phyloP scores from a whole-genome alignment of 2,888 invertebrate genomes.

The Mechanitis mazaeus region DNA sequence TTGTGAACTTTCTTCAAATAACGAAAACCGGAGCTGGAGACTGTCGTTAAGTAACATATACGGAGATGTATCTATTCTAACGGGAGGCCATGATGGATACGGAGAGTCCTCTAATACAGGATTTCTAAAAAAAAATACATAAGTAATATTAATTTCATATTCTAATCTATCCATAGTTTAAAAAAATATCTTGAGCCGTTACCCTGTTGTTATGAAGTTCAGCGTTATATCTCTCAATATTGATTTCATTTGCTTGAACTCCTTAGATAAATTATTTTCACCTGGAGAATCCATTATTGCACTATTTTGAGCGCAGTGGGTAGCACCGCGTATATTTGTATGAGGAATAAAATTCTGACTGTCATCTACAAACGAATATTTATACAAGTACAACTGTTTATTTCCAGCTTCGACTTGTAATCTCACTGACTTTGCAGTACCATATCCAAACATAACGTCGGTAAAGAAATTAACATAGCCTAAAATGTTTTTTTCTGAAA shows the following conservation, averaged over 20 bases:
- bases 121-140: conserved; percentile 26
- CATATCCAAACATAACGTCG: conserved; percentile 48
- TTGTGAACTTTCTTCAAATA: conserved; percentile 30
- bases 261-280: conserved; percentile 24
- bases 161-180: not conserved
- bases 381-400: conserved; percentile 44
- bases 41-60: conserved; percentile 41
- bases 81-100: conserved; percentile 42
- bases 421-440: conserved; percentile 37
- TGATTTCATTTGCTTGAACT: conserved; percentile 28
- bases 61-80: conserved; percentile 30
- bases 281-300: conserved; percentile 35
- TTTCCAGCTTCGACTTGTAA: conserved; percentile 40
- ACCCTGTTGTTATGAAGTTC: conserved; percentile 35
- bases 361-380: conserved; percentile 42
- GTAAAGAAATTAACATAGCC: conserved; percentile 42
- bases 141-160: not conserved
- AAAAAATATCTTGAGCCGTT: conserved; percentile 2
- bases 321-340: conserved; percentile 30
- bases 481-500: conserved; percentile 36
- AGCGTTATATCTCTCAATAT: conserved; percentile 33
- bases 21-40: conserved; percentile 32
- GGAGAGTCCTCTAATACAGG: conserved; percentile 32
- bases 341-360: conserved; percentile 31
- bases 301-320: conserved; percentile 38